Conservation (phyloP, 2,797 vertebrate species). For the Scarus forsteni region DNA sequence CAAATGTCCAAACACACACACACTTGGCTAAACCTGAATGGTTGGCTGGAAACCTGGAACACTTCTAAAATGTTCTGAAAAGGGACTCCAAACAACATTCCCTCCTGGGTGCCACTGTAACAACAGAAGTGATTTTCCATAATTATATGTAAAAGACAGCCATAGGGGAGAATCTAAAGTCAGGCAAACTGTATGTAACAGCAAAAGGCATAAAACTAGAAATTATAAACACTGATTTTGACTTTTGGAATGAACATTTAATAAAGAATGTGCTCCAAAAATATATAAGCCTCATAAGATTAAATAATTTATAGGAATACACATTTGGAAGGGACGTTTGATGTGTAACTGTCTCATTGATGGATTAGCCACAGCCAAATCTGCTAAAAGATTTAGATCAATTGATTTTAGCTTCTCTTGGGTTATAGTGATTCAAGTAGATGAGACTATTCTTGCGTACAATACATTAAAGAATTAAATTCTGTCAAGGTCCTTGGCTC, state of each 20-base stretch:
- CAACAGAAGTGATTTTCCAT: constrained; percentile 9
- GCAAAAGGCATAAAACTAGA: neutral
- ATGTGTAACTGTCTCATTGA: neutral
- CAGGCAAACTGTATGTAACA: neutral
- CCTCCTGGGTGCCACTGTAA: constrained; percentile 24
- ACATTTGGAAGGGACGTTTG: neutral
- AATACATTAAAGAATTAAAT: neutral
- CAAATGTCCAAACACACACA: constrained; percentile 30
- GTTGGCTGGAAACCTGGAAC: constrained; percentile 58
- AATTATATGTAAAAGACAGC: constrained; percentile 14
- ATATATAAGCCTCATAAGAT: neutral
- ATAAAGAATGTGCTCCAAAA: neutral
- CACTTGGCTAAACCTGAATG: constrained; percentile 43
- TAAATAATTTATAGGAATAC: neutral
- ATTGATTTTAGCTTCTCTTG: too few relatives aligned
- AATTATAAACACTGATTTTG: neutral
- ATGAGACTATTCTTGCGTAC: neutral
- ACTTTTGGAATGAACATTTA: neutral
- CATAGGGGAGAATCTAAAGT: neutral
- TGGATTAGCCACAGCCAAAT: too few relatives aligned
- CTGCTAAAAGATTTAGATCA: too few relatives aligned
- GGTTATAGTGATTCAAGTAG: neutral
- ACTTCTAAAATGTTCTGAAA: constrained; percentile 45
- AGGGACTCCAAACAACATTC: constrained; percentile 27
- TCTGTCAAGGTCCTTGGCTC: neutral